phyloP scores from a whole-genome alignment of 2,888 invertebrate genomes.

The Leptarthrus brevirostris region DNA sequence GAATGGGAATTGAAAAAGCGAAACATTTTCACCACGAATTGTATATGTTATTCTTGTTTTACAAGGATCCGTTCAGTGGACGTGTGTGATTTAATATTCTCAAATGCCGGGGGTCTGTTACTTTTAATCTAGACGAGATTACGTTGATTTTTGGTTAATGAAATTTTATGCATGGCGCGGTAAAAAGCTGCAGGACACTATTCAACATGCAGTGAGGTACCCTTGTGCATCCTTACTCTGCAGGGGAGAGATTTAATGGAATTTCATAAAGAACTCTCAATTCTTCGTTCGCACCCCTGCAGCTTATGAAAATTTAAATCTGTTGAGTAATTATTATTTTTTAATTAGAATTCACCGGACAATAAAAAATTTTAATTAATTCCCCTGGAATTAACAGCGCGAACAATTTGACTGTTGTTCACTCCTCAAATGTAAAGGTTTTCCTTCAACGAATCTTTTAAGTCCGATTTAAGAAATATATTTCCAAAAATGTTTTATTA shows the following conservation, averaged over 20 bases:
- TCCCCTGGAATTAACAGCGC: no score
- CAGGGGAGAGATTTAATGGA: background rate
- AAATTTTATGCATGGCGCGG: no score
- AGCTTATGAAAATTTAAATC: slow-evolving; percentile 31
- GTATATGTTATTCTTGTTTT: no score
- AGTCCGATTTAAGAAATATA: no score
- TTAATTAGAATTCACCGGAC: slow-evolving; percentile 30
- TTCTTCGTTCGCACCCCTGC: slow-evolving; percentile 10
- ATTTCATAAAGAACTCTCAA: background rate
- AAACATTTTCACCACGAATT: no score
- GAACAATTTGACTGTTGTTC: no score
- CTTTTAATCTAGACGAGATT: slow-evolving; percentile 8
- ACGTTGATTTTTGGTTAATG: background rate
- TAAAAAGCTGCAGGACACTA: background rate
- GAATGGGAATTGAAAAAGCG: no score
- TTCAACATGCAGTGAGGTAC: background rate
- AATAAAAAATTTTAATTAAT: slow-evolving; percentile 34
- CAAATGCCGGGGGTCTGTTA: background rate
- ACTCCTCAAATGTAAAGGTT: no score
- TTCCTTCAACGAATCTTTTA: no score
- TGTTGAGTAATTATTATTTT: slow-evolving; percentile 29
- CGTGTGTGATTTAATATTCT: no score
- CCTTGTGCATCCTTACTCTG: background rate
- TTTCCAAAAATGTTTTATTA: no score
- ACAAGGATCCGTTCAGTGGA: no score